Evolutionary conservation across 1,140 invertebrate genomes (phyloP).

Genomic region (Brachionus rotundiformis): DNA sequence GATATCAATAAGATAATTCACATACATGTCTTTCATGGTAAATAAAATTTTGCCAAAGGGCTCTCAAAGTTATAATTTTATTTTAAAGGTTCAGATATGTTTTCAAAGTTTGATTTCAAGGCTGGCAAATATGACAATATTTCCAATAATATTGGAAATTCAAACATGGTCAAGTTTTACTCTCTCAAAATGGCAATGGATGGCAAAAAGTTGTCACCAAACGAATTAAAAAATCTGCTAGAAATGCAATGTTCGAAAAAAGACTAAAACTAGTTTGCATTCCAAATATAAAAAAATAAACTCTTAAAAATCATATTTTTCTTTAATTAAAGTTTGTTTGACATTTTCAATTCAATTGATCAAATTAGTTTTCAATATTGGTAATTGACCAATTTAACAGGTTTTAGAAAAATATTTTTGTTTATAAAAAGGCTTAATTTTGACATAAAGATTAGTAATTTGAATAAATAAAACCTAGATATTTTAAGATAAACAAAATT

Average conservation of each 20-base stretch:
- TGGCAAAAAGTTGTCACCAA: neutral
- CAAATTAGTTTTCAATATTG: no score
- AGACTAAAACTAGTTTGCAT: neutral
- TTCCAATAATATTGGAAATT: neutral
- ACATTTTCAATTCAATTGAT: no score
- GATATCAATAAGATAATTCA: constrained; percentile 31
- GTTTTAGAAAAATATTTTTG: no score
- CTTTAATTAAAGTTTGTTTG: no score
- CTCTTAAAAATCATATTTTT: no score
- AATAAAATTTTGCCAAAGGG: neutral
- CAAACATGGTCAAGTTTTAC: neutral
- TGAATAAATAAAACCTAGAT: no score
- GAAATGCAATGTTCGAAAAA: neutral
- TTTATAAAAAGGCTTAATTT: no score
- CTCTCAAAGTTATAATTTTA: neutral
- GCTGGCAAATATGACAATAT: constrained; percentile 43
- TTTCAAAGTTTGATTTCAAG: constrained; percentile 51
- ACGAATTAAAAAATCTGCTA: neutral
- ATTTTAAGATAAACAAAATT: no score
- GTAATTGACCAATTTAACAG: no score
- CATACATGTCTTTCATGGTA: constrained; percentile 48
- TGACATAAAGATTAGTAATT: no score
- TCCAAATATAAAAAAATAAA: no score
- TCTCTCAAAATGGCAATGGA: constrained; percentile 44
- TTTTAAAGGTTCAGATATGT: neutral